phyloP scores from a whole-genome alignment of 2,113 vertebrate genomes.

The Aptenodytes patagonicus region DNA sequence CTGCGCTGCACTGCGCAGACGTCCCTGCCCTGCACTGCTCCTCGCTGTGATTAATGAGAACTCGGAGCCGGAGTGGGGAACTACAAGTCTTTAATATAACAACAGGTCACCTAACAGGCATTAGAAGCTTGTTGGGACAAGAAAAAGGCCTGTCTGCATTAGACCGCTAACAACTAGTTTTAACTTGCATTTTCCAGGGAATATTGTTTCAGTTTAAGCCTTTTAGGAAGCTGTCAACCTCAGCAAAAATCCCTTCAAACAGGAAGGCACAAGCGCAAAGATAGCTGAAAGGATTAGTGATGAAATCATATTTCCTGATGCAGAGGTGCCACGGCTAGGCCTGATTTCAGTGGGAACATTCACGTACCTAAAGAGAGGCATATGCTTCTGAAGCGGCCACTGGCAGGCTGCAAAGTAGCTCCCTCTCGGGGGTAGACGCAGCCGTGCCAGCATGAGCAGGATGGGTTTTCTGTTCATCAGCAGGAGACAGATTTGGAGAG shows the following conservation, averaged over 20 bases:
- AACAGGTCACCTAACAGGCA: neutral
- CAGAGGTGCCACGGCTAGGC: neutral
- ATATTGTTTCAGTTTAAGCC: neutral
- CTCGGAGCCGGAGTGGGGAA: rapidly evolving
- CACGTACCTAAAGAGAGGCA: neutral
- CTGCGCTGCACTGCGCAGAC: rapidly evolving
- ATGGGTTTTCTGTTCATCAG: neutral
- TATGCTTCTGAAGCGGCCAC: neutral
- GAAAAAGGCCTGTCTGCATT: neutral
- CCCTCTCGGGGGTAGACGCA: rapidly evolving
- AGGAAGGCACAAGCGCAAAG: neutral
- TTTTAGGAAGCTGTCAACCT: neutral
- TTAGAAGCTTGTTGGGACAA: neutral
- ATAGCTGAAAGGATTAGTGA: neutral
- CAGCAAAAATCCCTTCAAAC: neutral
- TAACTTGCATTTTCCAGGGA: neutral
- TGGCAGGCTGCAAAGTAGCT: neutral
- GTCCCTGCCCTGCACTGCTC: neutral
- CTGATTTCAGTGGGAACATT: neutral
- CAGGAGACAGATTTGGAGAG: neutral
- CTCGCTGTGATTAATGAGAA: neutral
- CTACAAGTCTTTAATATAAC: neutral
- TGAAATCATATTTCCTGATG: neutral
- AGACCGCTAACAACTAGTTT: neutral
- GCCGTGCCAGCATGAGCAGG: neutral